These are phyloP conservation scores for Diploscapter pachys DNA, from an alignment of 1,140 invertebrate genomes.

Conservation along the genomic window DNA sequence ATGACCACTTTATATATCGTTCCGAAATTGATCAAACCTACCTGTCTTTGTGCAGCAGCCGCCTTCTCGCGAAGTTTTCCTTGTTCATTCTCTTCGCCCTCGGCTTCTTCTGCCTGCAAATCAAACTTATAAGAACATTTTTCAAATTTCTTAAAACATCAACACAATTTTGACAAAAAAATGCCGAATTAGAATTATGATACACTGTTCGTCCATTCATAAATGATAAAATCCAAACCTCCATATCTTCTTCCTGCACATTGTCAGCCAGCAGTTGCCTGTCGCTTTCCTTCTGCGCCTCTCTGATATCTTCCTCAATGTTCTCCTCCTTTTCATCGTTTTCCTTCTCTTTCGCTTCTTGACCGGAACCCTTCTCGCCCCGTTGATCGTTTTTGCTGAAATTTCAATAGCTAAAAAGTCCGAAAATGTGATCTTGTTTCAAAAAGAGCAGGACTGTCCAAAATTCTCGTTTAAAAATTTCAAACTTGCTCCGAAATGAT, in stretches of 20 bases:
- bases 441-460: background rate
- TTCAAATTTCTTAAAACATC: constrained; percentile 33
- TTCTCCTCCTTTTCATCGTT: constrained; percentile 45
- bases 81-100: constrained; percentile 34
- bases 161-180: too few species aligned
- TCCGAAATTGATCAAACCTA: background rate
- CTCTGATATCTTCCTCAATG: constrained; percentile 40
- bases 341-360: constrained; percentile 39
- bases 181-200: too few species aligned
- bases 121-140: constrained; percentile 27
- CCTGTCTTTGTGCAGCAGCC: constrained; percentile 3
- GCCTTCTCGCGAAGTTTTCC: constrained; percentile 19
- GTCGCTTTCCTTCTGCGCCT: constrained; percentile 40
- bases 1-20: too few species aligned
- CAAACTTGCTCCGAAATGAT: too few species aligned
- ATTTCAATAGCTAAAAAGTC: too few species aligned
- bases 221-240: constrained; percentile 22
- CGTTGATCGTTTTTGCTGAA: constrained; percentile 9
- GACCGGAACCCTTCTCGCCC: constrained; percentile 15
- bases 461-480: constrained; percentile 12
- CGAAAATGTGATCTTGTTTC: background rate
- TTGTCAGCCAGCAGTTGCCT: background rate
- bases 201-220: constrained; percentile 46
- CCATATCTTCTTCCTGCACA: constrained; percentile 35
- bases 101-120: constrained; percentile 41